Evolutionary conservation across 2,797 vertebrate genomes (phyloP), one percentile per base, ranked within the genome.

Genomic region (Scleropages formosus): DNA sequence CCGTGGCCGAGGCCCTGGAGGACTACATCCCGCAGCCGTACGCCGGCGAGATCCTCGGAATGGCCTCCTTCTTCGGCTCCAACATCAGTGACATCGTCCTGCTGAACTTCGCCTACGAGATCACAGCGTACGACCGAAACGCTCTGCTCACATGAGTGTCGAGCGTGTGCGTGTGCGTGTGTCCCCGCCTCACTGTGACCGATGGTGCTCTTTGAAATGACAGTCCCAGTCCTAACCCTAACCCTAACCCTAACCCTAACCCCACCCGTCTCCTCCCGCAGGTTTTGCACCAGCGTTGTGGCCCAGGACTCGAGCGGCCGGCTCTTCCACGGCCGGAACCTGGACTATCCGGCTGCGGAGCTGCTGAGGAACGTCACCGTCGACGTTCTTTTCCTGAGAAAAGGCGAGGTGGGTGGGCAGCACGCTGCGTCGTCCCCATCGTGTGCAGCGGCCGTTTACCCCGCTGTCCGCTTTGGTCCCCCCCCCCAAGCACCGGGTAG

Each of bases 241-340:
- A n/a, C n/a, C n/a, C n/a, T n/a, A n/a, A n/a, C n/a, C n/a, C n/a
- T n/a, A n/a, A n/a, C n/a, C n/a, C n/a, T n/a, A n/a, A n/a, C n/a
- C n/a, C n/a, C n/a, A n/a, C n/a, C n/a, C n/a, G n/a, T 22, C n/a
- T 26, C 49, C 8, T 22, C 27, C 75, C 73, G 20, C 77, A 99
- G 97, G 73, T 98, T 95, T 85, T 99, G 97, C 83, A 98, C 95
- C 0, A 98, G 97, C 79, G 92, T 99, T 27, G 82, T 99, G 0
- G 92, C 95, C 78, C 95, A 98, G 84, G 95, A 97, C 83, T 84
- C 78, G 75, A 85, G 84, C 27, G 97, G 97, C 13, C 88, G 86
- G 49, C 83, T 98, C 68, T 96, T 93, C 83, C 97, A 99, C 0
- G 97, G 96, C 26, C 92, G 96, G 77, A 99, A 99, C 81, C 85